Evolutionary conservation across 2,113 vertebrate species (phyloP).

Genomic region (western clawed frog (Xenopus tropicalis)): DNA sequence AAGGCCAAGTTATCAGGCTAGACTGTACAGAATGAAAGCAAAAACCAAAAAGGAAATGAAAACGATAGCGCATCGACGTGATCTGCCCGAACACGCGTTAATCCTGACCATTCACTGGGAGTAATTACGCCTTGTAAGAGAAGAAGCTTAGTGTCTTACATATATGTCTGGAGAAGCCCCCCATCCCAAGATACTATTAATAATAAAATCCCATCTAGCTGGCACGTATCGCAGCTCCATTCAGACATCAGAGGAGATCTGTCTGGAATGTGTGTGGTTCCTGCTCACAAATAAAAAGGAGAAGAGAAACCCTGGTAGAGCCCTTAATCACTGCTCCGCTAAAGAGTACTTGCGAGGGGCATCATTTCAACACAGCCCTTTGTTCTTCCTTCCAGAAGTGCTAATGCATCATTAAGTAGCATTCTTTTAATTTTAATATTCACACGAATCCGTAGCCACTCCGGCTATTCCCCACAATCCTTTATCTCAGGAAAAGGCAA

Average conservation of each 20-base stretch:
- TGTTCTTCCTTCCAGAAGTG: constrained; percentile 57
- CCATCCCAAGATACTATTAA: constrained; percentile 38
- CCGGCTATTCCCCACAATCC: constrained; percentile 54
- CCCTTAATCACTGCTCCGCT: constrained; percentile 52
- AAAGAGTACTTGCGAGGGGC: constrained; percentile 33
- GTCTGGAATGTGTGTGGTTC: constrained; percentile 64
- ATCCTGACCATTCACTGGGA: constrained; percentile 37
- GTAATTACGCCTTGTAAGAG: constrained; percentile 26
- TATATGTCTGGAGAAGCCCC: constrained; percentile 19
- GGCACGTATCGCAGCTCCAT: constrained; percentile 31
- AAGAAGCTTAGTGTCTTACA: constrained; percentile 13
- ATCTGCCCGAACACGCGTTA: constrained; percentile 21
- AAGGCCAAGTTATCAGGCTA: too few relatives aligned
- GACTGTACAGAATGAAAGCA: too few relatives aligned
- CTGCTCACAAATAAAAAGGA: constrained; percentile 40
- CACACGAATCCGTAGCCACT: constrained; percentile 49
- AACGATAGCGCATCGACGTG: neutral
- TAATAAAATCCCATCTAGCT: constrained; percentile 47
- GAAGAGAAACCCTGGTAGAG: constrained; percentile 50
- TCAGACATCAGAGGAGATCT: constrained; percentile 57
- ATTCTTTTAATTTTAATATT: constrained; percentile 61
- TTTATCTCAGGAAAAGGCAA: constrained; percentile 54
- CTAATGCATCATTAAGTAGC: constrained; percentile 52
- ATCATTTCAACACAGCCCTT: constrained; percentile 59
- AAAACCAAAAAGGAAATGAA: neutral